Base-by-base conservation (phyloP, 2,797 vertebrate species). In the Poecilia picta region DNA sequence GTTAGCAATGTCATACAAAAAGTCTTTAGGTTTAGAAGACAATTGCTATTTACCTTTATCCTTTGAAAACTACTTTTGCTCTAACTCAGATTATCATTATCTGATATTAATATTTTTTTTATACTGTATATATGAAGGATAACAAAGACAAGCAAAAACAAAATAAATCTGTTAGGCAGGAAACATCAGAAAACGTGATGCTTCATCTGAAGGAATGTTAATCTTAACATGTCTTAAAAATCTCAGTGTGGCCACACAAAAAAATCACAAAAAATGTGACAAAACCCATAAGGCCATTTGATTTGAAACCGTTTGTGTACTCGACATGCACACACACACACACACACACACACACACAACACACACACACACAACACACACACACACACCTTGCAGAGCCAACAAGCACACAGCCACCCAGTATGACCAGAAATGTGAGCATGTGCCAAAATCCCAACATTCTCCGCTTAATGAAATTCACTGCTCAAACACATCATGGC, bases 381-480 rank as follows among this genome's bases (percentile, higher is more conserved):
- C 36, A 46, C n/a, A 75, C 46, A 80, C 80, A 75, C 59, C 31
- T 18, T 18, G 64, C 36, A 11, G 33, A 77, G 36, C 72, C 73
- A 74, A 41, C 20, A 25, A 41, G 72, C 18, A 6, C 25, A 25
- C 18, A 39, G 51, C 78, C 81, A 72, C 46, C 55, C 51, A 25
- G 77, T 73, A 73, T 68, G 8, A 47, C 18, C 25, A 77, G 75
- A 77, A 74, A 73, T 59, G 1, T 45, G 18, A 36, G 2, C 28
- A 2, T 12, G 57, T 45, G 78, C 75, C 76, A 86, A 81, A 88
- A 80, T 73, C 79, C 53, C 20, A 76, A 80, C 73, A n/a, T 80
- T 89, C 75, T 75, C 51, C 79, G 75, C 51, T 46, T 79, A 72
- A 83, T 87, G 55, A 83, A 89, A 87, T 87, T 84, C 81, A 55